Evolutionary conservation across 2,888 invertebrate species (phyloP).

Genomic region (Lucinisca nassula): DNA sequence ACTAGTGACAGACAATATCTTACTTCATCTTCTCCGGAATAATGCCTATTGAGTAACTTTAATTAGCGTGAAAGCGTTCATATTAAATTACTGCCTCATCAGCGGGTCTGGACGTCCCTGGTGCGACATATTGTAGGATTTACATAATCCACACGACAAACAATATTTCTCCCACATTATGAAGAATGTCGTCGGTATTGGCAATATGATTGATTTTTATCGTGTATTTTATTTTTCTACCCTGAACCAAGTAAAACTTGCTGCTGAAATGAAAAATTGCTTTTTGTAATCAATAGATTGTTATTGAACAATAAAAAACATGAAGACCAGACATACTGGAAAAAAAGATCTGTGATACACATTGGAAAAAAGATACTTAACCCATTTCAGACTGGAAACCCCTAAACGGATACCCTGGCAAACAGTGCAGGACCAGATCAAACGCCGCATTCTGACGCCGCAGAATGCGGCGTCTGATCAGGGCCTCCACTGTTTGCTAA

Average conservation of each 20-base stretch:
- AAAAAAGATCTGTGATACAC: too few species aligned
- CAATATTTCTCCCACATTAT: background rate
- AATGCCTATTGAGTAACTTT: constrained; percentile 2
- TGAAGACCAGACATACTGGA: too few species aligned
- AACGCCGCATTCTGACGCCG: too few species aligned
- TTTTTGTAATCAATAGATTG: constrained; percentile 6
- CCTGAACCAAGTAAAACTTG: background rate
- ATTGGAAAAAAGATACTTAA: too few species aligned
- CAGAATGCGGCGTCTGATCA: background rate
- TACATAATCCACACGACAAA: background rate
- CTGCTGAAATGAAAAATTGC: constrained; percentile 4
- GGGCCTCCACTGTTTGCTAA: background rate
- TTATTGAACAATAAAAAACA: constrained; percentile 4
- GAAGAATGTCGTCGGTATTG: background rate
- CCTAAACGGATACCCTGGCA: too few species aligned
- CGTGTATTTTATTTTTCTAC: constrained; percentile 3
- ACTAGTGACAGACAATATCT: background rate
- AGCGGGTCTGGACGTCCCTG: background rate
- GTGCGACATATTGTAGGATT: background rate
- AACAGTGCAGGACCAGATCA: background rate
- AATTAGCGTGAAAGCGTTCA: background rate
- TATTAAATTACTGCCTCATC: background rate
- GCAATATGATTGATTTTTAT: background rate
- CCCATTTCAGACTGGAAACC: too few species aligned
- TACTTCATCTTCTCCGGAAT: background rate